Evolutionary conservation across 2,888 invertebrate genomes (phyloP), one percentile per base, ranked within the genome.

Genomic region (Bimastos eiseni): DNA sequence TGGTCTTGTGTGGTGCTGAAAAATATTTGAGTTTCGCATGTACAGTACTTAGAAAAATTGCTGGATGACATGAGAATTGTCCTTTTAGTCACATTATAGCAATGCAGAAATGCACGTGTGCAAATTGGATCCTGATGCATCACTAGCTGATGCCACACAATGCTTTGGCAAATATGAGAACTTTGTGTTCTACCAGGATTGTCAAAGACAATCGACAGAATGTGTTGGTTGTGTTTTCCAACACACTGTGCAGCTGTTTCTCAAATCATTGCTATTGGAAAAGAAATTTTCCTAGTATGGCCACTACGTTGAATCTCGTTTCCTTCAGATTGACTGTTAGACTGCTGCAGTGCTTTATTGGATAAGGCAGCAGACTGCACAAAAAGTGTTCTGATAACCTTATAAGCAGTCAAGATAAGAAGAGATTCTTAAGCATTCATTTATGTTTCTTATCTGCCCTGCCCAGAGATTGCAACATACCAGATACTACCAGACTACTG

Each of bases 321-420:
- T n/a, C 70, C 70, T 55, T 55, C 70, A 70, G 70, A n/a, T n/a
- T 70, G n/a, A 70, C 70, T 70, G 70, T 70, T 70, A n/a, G 70
- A 70, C 70, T 70, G 70, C n/a, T n/a, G 70, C 70, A 30, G 30
- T n/a, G n/a, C 70, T 70, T 70, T 49, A 70, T n/a, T 6, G 30
- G 70, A 70, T n/a, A 70, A n/a, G 30, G 70, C 70, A 70, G 11
- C 70, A 70, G 70, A 70, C 30, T 30, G 70, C 70, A n/a, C n/a
- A n/a, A n/a, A 30, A 30, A 70, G 70, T 70, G 30, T 70, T 70
- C 70, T 70, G 70, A 70, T 70, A 70, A 70, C 70, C 30, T 70
- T 70, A 11, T 11, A 70, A n/a, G 70, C 70, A 70, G n/a, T 70
- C 11, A 30, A 70, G n/a, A 70, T 70, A 70, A 70, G 30, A n/a